Base-by-base conservation (phyloP, 2,113 vertebrate genomes). In the Poicephalus meyeri region DNA sequence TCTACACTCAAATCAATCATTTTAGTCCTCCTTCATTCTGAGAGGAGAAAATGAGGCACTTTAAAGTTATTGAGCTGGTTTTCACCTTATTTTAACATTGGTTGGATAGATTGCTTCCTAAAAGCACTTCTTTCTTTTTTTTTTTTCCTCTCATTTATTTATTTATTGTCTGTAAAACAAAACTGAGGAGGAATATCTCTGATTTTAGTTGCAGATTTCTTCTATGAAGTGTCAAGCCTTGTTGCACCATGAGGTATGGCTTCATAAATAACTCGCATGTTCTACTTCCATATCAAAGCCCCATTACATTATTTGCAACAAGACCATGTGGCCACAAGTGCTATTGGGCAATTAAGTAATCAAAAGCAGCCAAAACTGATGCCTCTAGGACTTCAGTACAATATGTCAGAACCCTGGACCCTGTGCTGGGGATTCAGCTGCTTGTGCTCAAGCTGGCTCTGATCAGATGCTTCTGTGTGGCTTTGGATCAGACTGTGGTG, bases 401-500 rank as follows among this genome's bases (percentile, higher is more conserved):
- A 15, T 37, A 12, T 44, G 65, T 56, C 6, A 47, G 35, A 78
- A 18, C n/a, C 42, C 12, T 58, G 12, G 28, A 10, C 31, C 21
- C 37, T 49, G 2, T 28, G 10, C 28, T n/a, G 25, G 4, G 15
- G 13, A 1, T 52, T 87, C 37, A 63, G 37, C 46, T 58, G 46
- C 63, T 66, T 19, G 15, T 47, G 35, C 26, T 80, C 16, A 44
- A 64, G 14, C 11, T 2, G 2, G 5, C 14, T 41, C 35, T 69
- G 35, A 55, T 25, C 16, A 0, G 0, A 3, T 50, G 53, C 17
- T 88, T 31, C 35, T 46, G 15, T n/a, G 42, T 41, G 37, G 35
- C 37, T 25, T 89, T 44, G 16, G 18, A 81, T 69, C 20, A 70
- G 26, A 41, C 16, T 35, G 39, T 0, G 0, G 12, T 46, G 17